Percentiles rank a stretch among this genome's conserved stretches.
Evolutionary conservation across 53 echinoderm and acorn worm genomes (phyloP).

Genomic region (Apostichopus leukothele): DNA sequence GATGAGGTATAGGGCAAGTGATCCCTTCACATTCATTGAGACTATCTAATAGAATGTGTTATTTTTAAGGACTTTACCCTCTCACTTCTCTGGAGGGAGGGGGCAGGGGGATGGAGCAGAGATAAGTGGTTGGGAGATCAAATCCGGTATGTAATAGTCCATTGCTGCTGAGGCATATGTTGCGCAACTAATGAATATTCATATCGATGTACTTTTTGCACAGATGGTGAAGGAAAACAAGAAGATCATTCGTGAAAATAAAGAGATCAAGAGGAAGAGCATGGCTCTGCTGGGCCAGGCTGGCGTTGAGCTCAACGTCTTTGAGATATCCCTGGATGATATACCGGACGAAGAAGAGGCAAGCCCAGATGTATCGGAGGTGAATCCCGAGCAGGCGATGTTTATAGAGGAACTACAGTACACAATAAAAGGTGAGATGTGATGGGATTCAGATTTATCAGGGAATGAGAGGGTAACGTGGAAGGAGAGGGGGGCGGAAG

Average conservation of each 20-base stretch:
- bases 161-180: no score
- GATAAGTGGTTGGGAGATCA: no score
- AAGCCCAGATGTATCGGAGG: not conserved
- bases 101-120: no score
- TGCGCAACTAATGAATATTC: no score
- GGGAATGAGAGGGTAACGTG: no score
- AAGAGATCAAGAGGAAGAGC: slow-evolving; percentile 90
- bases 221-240: slow-evolving; percentile 86
- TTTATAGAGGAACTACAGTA: slow-evolving; percentile 10
- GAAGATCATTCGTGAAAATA: slow-evolving; percentile 52
- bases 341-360: slow-evolving; percentile 44
- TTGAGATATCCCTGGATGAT: slow-evolving; percentile 60
- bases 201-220: not conserved
- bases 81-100: no score
- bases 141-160: no score
- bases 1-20: no score
- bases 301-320: slow-evolving; percentile 60
- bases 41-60: no score
- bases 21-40: no score
- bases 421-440: slow-evolving; percentile 4
- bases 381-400: not conserved
- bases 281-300: slow-evolving; percentile 59
- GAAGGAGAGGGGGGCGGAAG: not conserved
- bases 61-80: no score
- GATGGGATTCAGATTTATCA: not conserved